Conservation (phyloP, 2,797 vertebrate species). For the Nothura maculosa region DNA sequence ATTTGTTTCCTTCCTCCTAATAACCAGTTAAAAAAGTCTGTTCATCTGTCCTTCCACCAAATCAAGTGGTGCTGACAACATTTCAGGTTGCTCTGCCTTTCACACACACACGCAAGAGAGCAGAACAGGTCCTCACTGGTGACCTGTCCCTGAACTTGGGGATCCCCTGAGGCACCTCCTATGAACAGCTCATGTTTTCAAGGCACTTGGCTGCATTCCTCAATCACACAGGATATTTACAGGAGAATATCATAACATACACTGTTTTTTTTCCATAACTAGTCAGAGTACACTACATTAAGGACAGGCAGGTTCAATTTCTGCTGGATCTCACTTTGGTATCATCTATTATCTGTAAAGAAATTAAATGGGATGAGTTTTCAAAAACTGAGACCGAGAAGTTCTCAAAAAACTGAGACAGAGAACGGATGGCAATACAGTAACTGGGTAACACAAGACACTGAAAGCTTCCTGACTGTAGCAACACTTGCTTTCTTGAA, state of each 20-base stretch:
- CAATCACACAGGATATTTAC: background rate
- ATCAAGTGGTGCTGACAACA: background rate
- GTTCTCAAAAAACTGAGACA: background rate
- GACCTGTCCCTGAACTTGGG: conserved; percentile 33
- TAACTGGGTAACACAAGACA: background rate
- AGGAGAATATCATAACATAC: conserved; percentile 22
- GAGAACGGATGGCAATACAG: background rate
- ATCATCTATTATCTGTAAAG: background rate
- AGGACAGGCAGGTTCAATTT: background rate
- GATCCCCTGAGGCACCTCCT: background rate
- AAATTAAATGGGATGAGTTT: background rate
- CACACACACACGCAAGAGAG: background rate
- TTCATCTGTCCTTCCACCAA: no score
- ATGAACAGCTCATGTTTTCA: background rate
- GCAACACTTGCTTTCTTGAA: background rate
- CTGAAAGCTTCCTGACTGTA: background rate
- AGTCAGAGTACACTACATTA: background rate
- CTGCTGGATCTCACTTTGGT: background rate
- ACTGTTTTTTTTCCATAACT: background rate
- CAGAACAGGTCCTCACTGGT: background rate
- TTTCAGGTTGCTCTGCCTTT: background rate
- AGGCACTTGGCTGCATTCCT: conserved; percentile 12
- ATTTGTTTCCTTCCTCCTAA: background rate
- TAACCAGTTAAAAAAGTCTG: background rate
- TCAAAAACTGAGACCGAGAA: background rate